These are phyloP conservation scores for Holacanthella duospinosa DNA, from an alignment of 2,888 invertebrate species.

Conservation along the genomic window DNA sequence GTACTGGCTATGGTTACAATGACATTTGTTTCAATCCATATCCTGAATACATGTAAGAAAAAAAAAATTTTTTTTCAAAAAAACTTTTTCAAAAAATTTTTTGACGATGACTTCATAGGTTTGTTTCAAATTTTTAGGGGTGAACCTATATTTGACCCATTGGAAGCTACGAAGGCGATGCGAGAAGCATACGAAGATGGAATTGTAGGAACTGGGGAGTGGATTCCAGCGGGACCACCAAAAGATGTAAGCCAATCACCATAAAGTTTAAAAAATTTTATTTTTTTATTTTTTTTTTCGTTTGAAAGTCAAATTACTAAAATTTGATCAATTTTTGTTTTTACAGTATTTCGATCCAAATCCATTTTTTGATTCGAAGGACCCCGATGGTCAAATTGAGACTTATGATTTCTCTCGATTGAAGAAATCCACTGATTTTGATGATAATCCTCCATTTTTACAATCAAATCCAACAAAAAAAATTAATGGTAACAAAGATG, in stretches of 20 bases:
- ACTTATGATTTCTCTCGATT: conserved; percentile 33
- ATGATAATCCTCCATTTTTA: conserved; percentile 22
- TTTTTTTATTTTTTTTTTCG: no score
- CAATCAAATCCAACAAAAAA: conserved; percentile 23
- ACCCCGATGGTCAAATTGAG: conserved; percentile 26
- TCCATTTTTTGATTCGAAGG: conserved; percentile 40
- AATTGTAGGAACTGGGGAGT: conserved; percentile 15
- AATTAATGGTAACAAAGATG: conserved; percentile 36
- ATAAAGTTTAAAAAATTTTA: background rate
- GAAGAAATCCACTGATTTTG: background rate
- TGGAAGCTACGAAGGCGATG: conserved; percentile 20
- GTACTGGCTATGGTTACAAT: conserved; percentile 46
- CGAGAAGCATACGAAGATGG: conserved; percentile 27
- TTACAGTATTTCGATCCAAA: conserved; percentile 43
- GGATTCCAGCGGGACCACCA: background rate
- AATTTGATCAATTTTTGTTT: conserved; percentile 6
- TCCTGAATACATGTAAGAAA: conserved; percentile 39
- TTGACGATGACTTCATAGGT: background rate
- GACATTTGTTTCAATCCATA: conserved; percentile 47
- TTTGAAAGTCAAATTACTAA: background rate
- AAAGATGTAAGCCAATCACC: background rate
- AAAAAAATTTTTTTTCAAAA: background rate
- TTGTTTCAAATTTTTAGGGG: conserved; percentile 19
- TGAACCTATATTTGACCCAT: conserved; percentile 27
- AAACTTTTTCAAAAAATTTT: background rate